Conservation (phyloP, 2,113 vertebrate genomes). For the Xiphias gladius region DNA sequence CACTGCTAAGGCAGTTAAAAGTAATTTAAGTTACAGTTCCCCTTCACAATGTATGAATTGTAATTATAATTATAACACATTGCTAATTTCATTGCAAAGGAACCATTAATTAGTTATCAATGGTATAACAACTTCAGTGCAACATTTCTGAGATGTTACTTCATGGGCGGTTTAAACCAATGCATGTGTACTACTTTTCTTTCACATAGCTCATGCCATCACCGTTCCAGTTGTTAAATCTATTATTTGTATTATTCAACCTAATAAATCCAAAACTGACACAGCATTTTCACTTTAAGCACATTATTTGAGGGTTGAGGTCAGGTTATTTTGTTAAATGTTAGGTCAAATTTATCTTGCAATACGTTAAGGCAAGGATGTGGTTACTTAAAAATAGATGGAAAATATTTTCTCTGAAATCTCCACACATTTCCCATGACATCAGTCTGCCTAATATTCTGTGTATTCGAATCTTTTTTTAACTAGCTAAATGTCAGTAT, state of each 20-base stretch:
- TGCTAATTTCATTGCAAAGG: not conserved
- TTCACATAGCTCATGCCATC: too few relatives aligned
- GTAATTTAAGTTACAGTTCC: not conserved
- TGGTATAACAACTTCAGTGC: not conserved
- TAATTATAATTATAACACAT: slow-evolving; percentile 1
- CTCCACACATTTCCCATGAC: too few relatives aligned
- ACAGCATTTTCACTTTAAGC: too few relatives aligned
- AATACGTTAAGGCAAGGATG: not conserved
- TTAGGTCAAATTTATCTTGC: not conserved
- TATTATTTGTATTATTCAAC: too few relatives aligned
- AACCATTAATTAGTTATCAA: not conserved
- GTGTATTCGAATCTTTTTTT: too few relatives aligned
- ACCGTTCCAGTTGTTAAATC: too few relatives aligned
- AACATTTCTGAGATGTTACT: too few relatives aligned
- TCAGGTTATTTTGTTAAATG: not conserved
- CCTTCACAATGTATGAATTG: not conserved
- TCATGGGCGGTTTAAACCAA: not conserved
- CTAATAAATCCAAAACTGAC: too few relatives aligned
- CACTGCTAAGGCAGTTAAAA: not conserved
- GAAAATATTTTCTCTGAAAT: slow-evolving; percentile 27
- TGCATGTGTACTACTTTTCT: not conserved
- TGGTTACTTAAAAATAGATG: not conserved
- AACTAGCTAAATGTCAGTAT: too few relatives aligned
- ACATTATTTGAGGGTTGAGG: not conserved
- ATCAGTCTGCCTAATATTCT: too few relatives aligned